Percentiles rank a stretch among this genome's conserved stretches.
phyloP scores from a whole-genome alignment of 2,113 vertebrate species.

The Lampris megalopsis region DNA sequence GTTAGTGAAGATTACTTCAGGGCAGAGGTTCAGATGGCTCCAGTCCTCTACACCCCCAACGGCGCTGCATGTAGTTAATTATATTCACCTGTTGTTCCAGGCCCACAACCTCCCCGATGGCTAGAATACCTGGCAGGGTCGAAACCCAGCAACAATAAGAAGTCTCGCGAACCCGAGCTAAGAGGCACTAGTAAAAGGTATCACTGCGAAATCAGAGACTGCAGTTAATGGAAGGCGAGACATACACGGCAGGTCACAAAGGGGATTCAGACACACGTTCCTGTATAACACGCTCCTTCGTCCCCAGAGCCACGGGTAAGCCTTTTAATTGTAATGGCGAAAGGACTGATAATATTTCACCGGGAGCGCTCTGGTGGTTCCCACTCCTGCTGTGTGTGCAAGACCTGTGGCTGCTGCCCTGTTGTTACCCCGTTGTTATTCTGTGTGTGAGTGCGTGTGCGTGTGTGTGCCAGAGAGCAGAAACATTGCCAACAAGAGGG shows the following conservation, averaged over 20 bases:
- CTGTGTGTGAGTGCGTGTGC: conserved; percentile 9
- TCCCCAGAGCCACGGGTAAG: background rate
- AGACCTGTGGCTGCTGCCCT: conserved; percentile 39
- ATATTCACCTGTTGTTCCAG: background rate
- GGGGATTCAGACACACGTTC: too few relatives aligned
- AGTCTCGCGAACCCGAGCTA: too few relatives aligned
- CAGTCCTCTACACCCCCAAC: background rate
- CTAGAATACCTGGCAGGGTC: too few relatives aligned
- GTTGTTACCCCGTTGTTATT: conserved; percentile 54
- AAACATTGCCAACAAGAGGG: conserved; percentile 44
- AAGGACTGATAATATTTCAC: conserved; percentile 16
- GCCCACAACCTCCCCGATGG: too few relatives aligned
- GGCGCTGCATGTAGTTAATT: background rate
- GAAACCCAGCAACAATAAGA: too few relatives aligned
- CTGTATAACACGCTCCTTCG: conserved; percentile 9
- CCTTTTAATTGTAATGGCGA: conserved; percentile 12
- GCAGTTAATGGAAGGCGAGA: too few relatives aligned
- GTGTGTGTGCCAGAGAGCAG: conserved; percentile 41
- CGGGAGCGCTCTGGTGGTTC: conserved; percentile 49
- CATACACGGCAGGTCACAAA: too few relatives aligned
- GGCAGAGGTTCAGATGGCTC: too few relatives aligned
- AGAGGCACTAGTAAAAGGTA: too few relatives aligned
- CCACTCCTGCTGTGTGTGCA: conserved; percentile 5
- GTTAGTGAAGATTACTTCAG: too few relatives aligned
- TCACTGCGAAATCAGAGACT: too few relatives aligned